Percentiles rank a stretch among this genome's conserved stretches.
These are phyloP conservation scores for Helicolenus hilgendorfi DNA, from an alignment of 2,797 vertebrate species.

Conservation along the genomic window DNA sequence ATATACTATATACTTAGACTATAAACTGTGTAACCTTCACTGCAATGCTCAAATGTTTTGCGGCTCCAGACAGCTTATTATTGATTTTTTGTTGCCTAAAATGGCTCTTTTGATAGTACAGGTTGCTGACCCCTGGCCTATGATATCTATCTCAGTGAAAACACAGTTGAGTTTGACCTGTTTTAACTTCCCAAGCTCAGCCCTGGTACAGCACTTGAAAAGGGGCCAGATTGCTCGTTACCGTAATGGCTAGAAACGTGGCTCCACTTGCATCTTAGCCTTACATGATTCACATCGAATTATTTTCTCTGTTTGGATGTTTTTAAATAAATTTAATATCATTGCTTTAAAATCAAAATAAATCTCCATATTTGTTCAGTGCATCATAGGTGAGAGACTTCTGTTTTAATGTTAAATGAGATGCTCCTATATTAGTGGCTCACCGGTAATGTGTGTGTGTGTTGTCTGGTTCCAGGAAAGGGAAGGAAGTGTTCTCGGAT, in stretches of 20 bases:
- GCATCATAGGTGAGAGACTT: accelerated
- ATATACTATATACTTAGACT: no score
- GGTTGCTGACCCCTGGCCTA: no score
- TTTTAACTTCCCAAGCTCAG: background rate
- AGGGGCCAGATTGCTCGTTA: conserved; percentile 27
- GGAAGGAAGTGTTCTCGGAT: conserved; percentile 13
- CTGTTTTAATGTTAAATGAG: accelerated
- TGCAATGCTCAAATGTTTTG: no score
- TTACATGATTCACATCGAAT: background rate
- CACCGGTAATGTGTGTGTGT: conserved; percentile 58
- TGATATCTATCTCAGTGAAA: background rate
- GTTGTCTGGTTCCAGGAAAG: conserved; percentile 80
- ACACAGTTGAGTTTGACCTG: background rate
- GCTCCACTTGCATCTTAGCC: background rate
- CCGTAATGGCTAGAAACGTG: conserved; percentile 45
- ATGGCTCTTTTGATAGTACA: no score
- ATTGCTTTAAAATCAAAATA: background rate
- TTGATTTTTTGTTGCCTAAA: no score
- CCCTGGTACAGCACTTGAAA: background rate
- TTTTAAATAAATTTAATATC: background rate
- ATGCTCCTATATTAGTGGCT: background rate
- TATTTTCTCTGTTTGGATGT: accelerated
- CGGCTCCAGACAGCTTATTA: no score
- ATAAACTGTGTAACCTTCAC: no score
- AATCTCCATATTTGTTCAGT: accelerated